Base-by-base conservation (phyloP, 2,888 invertebrate species). In the Oscheius myriophilus region DNA sequence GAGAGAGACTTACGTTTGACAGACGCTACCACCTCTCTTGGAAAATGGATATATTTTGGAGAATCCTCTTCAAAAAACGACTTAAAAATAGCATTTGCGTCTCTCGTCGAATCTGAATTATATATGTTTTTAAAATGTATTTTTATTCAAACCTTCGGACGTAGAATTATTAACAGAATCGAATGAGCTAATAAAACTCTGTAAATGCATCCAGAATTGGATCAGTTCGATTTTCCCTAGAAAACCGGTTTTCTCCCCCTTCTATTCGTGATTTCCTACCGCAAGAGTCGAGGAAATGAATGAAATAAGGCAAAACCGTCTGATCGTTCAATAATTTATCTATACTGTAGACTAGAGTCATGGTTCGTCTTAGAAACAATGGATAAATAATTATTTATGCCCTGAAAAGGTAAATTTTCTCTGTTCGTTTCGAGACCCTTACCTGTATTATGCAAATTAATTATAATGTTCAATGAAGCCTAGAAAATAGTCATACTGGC, bases 161-260 rank as follows among this genome's bases (percentile, higher is more conserved):
- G 12, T 43, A 21, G 41, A 41, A 6, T n/a, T 41, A 6, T 42
- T 42, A 4, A 18, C n/a, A 16, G 46, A 21, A 23, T 54, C 53
- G n/a, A 46, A 23, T 16, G 49, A 49, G 1, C 46, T 46, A 33
- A 46, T 33, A 26, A 46, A 61, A 26, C 61, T 49, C 39, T 61
- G 61, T 49, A 61, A 18, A 61, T 61, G 61, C 18, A 61, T 61
- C 39, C 46, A 33, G 49, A 61, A 61, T 21, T 61, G 61, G 7
- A 61, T 18, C 11, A 46, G 33, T 46, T 49, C 61, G 46, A 61
- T 46, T 18, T 25, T 46, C 16, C 46, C 61, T 61, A 18, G 14
- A 42, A 57, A 18, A 33, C 21, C 11, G 18, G 18, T 49, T 18
- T 18, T 18, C 16, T 11, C 18, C 11, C 23, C 18, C 7, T 11